Evolutionary conservation across 2,797 vertebrate species (phyloP).

Genomic region (Sebastes diploproa): DNA sequence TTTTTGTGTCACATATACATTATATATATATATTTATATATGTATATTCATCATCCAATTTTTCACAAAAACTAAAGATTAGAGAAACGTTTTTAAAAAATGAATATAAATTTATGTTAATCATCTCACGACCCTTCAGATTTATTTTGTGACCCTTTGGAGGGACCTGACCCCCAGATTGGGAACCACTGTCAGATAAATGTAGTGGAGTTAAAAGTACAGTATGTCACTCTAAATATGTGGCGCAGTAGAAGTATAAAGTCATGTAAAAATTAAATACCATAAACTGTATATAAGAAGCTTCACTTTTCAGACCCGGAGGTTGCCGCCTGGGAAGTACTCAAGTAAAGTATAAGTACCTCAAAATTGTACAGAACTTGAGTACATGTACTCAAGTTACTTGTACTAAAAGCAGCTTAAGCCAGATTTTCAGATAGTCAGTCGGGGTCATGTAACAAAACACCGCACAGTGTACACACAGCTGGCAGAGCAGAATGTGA

Average conservation of each 20-base stretch:
- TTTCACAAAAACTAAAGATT: not conserved
- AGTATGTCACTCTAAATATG: not conserved
- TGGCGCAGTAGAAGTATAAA: not conserved
- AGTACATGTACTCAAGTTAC: not conserved
- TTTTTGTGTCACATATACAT: no score
- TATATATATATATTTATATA: no score
- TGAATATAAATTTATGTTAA: not conserved
- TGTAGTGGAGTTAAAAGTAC: not conserved
- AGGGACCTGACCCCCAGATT: not conserved
- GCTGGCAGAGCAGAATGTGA: constrained; percentile 56
- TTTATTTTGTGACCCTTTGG: not conserved
- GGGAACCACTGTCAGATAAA: not conserved
- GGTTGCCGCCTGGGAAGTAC: not conserved
- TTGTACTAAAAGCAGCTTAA: constrained; percentile 49
- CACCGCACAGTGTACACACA: constrained; percentile 46
- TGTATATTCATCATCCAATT: not conserved
- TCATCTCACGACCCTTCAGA: not conserved
- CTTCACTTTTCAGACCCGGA: not conserved
- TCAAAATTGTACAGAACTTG: not conserved
- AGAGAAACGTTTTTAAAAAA: not conserved
- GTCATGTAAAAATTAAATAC: accelerated
- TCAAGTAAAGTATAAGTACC: not conserved
- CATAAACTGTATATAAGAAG: no score
- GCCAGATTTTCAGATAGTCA: constrained; percentile 59
- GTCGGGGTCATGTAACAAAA: constrained; percentile 54